Base-by-base conservation (phyloP, 2,888 invertebrate genomes). In the Dicycla oo region DNA sequence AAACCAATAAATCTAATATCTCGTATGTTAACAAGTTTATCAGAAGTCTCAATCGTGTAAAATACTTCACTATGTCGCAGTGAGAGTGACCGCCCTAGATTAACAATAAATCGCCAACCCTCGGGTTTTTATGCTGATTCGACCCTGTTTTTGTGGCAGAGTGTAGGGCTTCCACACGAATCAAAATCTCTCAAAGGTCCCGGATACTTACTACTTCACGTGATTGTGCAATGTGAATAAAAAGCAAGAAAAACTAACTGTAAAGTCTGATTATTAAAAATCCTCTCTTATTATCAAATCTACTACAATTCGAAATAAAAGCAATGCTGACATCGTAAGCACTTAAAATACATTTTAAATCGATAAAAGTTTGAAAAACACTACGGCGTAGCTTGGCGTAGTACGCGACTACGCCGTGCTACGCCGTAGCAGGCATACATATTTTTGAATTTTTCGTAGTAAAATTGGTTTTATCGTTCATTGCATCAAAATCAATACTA, bases 51-150 rank as follows among this genome's bases (percentile, higher is more conserved):
- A 81, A 73, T 83, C 71, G 49, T 34, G 58, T 54, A 18, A 62
- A 61, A 72, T 69, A 78, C 75, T 75, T 75, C 72, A 78, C 68
- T 80, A 13, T 57, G 54, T 71, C 58, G 45, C 47, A 58, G 73
- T 73, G 75, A 85, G 73, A 62, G 73, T 84, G 82, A 85, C 76
- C 83, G 70, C 40, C 53, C 64, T 26, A 72, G 72, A 74, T 82
- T 72, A 70, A 71, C 70, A 70, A 84, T 82, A 84, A 65, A 77
- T 75, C 75, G 78, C 76, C 47, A 69, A 69, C 81, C 80, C 80
- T 73, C n/a, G 10, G 11, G 34, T 81, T 86, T 86, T 84, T 81
- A 69, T 75, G n/a, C 23, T 58, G 65, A 70, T 68, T 64, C 67
- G 66, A 61, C 73, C 73, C 76, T 43, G 75, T 75, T 81, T 74